Evolutionary conservation across 2,113 vertebrate genomes (phyloP).

Genomic region (Tragelaphus scriptus): DNA sequence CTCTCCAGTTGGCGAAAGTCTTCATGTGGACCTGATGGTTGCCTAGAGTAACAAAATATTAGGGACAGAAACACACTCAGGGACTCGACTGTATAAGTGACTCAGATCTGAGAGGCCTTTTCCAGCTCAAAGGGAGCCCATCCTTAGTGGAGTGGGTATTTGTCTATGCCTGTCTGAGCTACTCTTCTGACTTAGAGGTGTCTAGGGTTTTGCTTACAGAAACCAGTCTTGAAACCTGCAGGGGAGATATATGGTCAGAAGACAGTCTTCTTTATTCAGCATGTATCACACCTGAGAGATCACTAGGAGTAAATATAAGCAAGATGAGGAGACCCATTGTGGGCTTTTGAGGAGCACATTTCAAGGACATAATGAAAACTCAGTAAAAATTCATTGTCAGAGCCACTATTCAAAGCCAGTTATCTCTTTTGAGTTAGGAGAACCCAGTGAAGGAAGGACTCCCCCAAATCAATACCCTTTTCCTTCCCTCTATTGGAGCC

Average conservation of each 20-base stretch:
- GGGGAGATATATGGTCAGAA: neutral
- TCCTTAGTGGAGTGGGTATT: conserved; percentile 33
- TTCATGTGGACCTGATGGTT: conserved; percentile 70
- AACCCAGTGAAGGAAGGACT: neutral
- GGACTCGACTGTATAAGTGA: conserved; percentile 60
- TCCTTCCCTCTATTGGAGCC: neutral
- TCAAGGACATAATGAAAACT: conserved; percentile 19
- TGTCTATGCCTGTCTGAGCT: conserved; percentile 37
- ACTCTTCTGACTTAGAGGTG: neutral
- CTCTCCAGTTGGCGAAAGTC: conserved; percentile 68
- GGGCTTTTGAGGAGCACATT: conserved; percentile 1
- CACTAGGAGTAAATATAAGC: neutral
- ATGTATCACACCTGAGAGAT: neutral
- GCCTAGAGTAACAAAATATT: conserved; percentile 73
- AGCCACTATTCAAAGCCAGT: conserved; percentile 20
- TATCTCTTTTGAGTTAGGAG: conserved; percentile 28
- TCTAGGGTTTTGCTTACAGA: neutral
- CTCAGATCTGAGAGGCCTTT: conserved; percentile 61
- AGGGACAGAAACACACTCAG: conserved; percentile 62
- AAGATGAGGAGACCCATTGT: neutral
- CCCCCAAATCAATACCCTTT: neutral
- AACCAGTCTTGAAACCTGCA: neutral
- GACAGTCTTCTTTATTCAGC: neutral
- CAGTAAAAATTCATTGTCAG: neutral
- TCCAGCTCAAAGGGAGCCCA: neutral